These are phyloP conservation scores for Cherax quadricarinatus DNA, from an alignment of 1,140 invertebrate genomes.

Conservation along the genomic window DNA sequence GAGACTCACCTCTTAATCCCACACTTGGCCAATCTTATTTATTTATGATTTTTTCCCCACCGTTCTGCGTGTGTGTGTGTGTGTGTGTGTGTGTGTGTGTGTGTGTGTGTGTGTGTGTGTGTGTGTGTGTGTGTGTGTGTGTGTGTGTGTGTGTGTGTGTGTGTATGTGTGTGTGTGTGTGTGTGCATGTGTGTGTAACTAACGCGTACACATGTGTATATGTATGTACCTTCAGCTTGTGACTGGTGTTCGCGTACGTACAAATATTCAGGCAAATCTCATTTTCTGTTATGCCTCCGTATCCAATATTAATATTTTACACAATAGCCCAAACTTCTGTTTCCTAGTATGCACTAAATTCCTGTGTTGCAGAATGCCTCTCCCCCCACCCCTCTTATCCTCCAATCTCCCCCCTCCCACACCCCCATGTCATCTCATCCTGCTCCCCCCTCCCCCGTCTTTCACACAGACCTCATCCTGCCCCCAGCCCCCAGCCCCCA, in stretches of 20 bases:
- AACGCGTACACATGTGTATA: background rate
- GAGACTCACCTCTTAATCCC: too few relatives aligned
- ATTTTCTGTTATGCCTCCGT: constrained; percentile 67
- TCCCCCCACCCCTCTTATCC: constrained; percentile 4
- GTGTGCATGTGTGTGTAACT: background rate
- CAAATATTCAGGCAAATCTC: constrained; percentile 64
- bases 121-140: background rate
- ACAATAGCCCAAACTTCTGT: constrained; percentile 61
- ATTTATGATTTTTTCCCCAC: too few relatives aligned
- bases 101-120: background rate
- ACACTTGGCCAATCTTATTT: too few relatives aligned
- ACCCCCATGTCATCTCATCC: too few relatives aligned
- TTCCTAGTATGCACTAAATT: constrained; percentile 62
- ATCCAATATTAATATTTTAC: constrained; percentile 71
- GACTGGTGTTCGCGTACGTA: constrained; percentile 16
- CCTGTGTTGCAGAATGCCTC: constrained; percentile 52
- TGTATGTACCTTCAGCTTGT: background rate
- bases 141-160: background rate
- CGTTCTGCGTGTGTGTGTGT: background rate
- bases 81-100: background rate
- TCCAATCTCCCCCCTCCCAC: constrained; percentile 14
- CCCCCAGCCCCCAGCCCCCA: background rate
- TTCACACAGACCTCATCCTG: too few relatives aligned
- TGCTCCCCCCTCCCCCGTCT: background rate
- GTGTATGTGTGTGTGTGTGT: background rate